Evolutionary conservation across 2,888 invertebrate genomes (phyloP).

Genomic region (Lamellibrachia satsuma): DNA sequence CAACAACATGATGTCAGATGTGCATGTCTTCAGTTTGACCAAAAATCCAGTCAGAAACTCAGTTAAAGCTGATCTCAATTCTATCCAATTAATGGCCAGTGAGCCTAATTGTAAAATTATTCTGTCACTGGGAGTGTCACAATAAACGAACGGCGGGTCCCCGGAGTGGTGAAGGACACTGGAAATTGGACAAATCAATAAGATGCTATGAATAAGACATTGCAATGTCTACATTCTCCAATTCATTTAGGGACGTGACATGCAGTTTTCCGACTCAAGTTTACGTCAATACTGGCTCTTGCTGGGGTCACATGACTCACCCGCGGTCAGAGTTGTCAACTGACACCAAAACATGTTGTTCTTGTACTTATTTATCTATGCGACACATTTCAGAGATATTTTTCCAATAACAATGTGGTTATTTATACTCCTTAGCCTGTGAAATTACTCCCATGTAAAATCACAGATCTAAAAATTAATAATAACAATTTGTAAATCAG

Average conservation of each 20-base stretch:
- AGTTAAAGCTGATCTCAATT: not conserved
- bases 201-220: not conserved
- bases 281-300: no score
- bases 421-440: not conserved
- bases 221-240: not conserved
- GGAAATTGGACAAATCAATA: not conserved
- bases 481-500: not conserved
- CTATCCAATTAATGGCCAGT: not conserved
- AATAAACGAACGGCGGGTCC: not conserved
- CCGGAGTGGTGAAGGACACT: not conserved
- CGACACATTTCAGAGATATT: not conserved
- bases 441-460: not conserved
- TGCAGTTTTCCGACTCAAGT: not conserved
- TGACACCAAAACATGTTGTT: not conserved
- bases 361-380: not conserved
- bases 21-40: not conserved
- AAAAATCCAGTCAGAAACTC: not conserved
- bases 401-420: not conserved
- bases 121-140: not conserved
- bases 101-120: not conserved
- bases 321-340: not conserved
- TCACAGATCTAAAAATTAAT: not conserved
- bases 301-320: not conserved
- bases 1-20: not conserved
- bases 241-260: not conserved